Evolutionary conservation across 2,797 vertebrate species (phyloP).

Genomic region (Gallinago nigripennis): DNA sequence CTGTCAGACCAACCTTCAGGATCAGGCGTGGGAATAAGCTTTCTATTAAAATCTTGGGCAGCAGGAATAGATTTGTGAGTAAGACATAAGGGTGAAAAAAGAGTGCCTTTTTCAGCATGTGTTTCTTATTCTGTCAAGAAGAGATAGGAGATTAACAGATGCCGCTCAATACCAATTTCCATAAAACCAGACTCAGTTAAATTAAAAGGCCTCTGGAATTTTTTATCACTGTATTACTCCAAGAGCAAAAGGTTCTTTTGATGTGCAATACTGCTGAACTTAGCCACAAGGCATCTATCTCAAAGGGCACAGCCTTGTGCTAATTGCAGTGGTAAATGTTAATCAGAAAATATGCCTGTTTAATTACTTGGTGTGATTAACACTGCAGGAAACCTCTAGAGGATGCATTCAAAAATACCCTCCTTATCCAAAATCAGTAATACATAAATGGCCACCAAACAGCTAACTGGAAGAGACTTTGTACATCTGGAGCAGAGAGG

Average conservation of each 20-base stretch:
- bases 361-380: constrained; percentile 68
- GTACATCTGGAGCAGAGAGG: background rate
- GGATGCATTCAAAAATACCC: constrained; percentile 30
- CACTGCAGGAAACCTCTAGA: constrained; percentile 51
- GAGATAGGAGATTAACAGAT: background rate
- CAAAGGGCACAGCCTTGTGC: background rate
- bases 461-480: background rate
- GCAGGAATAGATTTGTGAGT: background rate
- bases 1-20: background rate
- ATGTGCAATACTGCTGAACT: constrained; percentile 23
- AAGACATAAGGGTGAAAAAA: background rate
- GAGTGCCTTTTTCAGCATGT: background rate
- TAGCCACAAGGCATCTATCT: constrained; percentile 44
- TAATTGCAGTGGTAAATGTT: constrained; percentile 62
- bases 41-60: background rate
- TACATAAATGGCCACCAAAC: background rate
- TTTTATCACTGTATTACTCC: constrained; percentile 7
- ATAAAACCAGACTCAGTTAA: constrained; percentile 17
- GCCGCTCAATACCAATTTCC: background rate
- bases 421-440: constrained; percentile 26
- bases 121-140: background rate
- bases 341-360: constrained; percentile 64
- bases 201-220: constrained; percentile 20
- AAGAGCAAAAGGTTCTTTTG: constrained; percentile 44
- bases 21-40: background rate